Evolutionary conservation across 2,888 invertebrate species (phyloP).

Genomic region (Pterostichus niger): DNA sequence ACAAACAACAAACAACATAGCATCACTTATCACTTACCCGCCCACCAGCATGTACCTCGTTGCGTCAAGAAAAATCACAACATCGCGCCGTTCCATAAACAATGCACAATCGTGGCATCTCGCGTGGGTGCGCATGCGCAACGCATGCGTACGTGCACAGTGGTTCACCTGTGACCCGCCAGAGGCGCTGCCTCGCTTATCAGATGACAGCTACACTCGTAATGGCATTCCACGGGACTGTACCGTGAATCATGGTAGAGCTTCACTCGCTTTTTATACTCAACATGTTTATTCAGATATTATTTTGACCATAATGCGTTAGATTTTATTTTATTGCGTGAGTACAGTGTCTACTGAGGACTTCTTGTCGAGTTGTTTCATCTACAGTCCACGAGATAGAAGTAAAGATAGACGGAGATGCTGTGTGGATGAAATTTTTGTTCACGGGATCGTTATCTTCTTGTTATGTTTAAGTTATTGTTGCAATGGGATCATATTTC

Average conservation of each 20-base stretch:
- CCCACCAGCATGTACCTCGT: constrained; percentile 19
- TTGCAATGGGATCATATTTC: constrained; percentile 54
- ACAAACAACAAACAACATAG: constrained; percentile 22
- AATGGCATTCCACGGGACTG: constrained; percentile 74
- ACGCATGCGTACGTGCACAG: constrained; percentile 41
- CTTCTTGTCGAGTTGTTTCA: not conserved
- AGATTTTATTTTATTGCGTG: constrained; percentile 61
- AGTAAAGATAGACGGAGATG: constrained; percentile 28
- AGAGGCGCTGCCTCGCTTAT: constrained; percentile 72
- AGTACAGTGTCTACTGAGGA: constrained; percentile 20
- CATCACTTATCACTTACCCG: constrained; percentile 15
- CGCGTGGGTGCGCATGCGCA: constrained; percentile 36
- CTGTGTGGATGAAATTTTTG: constrained; percentile 27
- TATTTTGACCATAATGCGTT: constrained; percentile 66
- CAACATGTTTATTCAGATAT: constrained; percentile 66
- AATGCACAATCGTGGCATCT: constrained; percentile 55
- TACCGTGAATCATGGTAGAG: constrained; percentile 45
- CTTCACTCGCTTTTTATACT: constrained; percentile 61
- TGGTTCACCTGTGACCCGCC: constrained; percentile 73
- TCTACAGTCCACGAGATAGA: constrained; percentile 20
- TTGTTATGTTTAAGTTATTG: constrained; percentile 64
- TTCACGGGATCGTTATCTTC: constrained; percentile 62
- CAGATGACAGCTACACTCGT: constrained; percentile 75
- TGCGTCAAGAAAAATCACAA: constrained; percentile 60
- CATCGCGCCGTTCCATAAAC: constrained; percentile 44